A percentile compares a stretch with the other conserved stretches of the same genome.
Evolutionary conservation across 2,888 invertebrate species (phyloP).

Genomic region (Euzophera pinguis): DNA sequence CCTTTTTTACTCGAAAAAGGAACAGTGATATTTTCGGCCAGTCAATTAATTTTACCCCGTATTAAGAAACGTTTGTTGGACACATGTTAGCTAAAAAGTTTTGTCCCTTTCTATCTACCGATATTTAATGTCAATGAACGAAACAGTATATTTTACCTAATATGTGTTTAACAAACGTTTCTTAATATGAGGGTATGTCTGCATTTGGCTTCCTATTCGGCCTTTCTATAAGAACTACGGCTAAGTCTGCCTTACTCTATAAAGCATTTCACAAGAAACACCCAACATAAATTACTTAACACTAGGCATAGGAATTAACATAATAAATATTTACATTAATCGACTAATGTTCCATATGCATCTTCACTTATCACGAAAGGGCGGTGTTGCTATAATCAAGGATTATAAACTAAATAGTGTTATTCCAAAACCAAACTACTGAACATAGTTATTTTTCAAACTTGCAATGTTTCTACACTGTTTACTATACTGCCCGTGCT

Average conservation of each 20-base stretch:
- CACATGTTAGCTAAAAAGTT: no score
- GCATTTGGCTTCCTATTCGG: constrained; percentile 6
- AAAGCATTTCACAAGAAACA: constrained; percentile 41
- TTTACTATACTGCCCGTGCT: no score
- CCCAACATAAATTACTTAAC: constrained; percentile 63
- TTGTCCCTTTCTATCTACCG: no score
- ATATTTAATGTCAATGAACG: no score
- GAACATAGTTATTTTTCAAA: no score
- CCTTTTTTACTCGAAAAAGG: not conserved
- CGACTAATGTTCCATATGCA: constrained; percentile 20
- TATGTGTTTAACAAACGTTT: no score
- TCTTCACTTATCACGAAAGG: constrained; percentile 8
- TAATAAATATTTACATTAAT: constrained; percentile 56
- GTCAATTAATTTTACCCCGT: not conserved
- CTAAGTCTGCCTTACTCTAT: constrained; percentile 41
- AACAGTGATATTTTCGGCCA: not conserved
- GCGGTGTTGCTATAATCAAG: constrained; percentile 5
- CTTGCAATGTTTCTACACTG: no score
- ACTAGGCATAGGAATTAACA: constrained; percentile 28
- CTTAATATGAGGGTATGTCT: no score
- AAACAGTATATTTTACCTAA: no score
- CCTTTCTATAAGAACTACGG: constrained; percentile 20
- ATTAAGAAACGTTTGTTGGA: no score
- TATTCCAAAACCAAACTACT: no score
- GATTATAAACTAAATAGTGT: no score